Conservation (phyloP, 2,888 invertebrate genomes). For the Falcaria lacertinaria region DNA sequence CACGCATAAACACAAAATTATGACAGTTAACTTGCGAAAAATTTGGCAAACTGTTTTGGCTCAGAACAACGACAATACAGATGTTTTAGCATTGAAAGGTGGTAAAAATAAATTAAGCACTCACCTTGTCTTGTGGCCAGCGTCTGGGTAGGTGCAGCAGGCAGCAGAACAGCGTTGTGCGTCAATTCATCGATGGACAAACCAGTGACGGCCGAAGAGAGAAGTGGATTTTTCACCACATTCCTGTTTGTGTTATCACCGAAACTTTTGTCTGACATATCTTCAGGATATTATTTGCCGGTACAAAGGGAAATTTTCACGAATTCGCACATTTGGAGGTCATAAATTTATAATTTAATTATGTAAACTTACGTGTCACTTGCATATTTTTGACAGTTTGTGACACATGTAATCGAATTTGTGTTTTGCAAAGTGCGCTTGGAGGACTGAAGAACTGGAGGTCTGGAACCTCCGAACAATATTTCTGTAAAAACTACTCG, state of each 20-base stretch:
- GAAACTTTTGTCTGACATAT: slow-evolving; percentile 73
- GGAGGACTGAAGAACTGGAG: not conserved
- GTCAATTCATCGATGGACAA: slow-evolving; percentile 86
- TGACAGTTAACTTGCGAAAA: slow-evolving; percentile 39
- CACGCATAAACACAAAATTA: slow-evolving; percentile 6
- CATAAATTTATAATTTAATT: slow-evolving; percentile 73
- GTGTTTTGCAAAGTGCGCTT: not conserved
- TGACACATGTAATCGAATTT: slow-evolving; percentile 10
- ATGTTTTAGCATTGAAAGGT: slow-evolving; percentile 30
- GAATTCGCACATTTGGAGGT: slow-evolving; percentile 75
- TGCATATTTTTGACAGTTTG: slow-evolving; percentile 65
- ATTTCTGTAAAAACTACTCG: too few species aligned
- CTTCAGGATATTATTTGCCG: slow-evolving; percentile 38
- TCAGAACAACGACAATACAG: slow-evolving; percentile 39
- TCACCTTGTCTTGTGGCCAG: slow-evolving; percentile 62
- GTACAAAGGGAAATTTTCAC: slow-evolving; percentile 54
- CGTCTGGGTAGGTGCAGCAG: slow-evolving; percentile 74
- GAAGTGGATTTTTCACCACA: slow-evolving; percentile 82
- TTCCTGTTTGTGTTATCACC: slow-evolving; percentile 64
- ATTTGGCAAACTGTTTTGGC: slow-evolving; percentile 32
- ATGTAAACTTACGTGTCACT: slow-evolving; percentile 76
- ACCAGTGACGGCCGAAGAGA: slow-evolving; percentile 86
- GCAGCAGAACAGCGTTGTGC: slow-evolving; percentile 84
- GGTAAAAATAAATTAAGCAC: slow-evolving; percentile 62
- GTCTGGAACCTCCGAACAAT: too few species aligned